Evolutionary conservation across 2,113 vertebrate species (phyloP).

Genomic region (Nannobrachium achirus): DNA sequence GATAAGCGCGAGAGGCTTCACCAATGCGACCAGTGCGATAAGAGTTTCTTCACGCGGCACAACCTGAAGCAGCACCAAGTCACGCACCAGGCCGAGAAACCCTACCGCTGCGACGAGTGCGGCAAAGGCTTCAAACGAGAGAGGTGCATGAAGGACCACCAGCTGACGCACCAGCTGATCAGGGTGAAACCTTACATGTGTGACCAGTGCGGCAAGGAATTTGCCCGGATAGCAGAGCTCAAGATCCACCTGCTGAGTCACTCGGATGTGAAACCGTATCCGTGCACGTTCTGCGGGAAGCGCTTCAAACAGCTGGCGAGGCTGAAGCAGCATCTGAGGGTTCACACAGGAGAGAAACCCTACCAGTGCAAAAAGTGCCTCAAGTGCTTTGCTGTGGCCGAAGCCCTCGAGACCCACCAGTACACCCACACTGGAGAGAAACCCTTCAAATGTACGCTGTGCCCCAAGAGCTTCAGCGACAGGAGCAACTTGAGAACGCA

Average conservation of each 20-base stretch:
- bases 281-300: conserved; percentile 10
- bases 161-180: conserved; percentile 14
- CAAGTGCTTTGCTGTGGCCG: too few species aligned
- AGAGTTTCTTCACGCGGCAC: conserved; percentile 8
- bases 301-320: conserved; percentile 22
- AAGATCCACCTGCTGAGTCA: conserved; percentile 38
- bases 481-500: too few species aligned
- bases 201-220: conserved; percentile 40
- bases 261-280: conserved; percentile 31
- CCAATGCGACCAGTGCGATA: conserved; percentile 17
- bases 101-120: conserved; percentile 26
- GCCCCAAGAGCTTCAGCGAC: too few species aligned
- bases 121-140: conserved; percentile 27
- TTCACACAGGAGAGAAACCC: conserved; percentile 45
- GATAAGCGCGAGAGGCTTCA: conserved; percentile 26
- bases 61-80: conserved; percentile 40
- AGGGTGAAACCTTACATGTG: conserved; percentile 1
- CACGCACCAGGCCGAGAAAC: conserved; percentile 22
- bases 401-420: too few species aligned
- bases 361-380: conserved; percentile 26
- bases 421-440: too few species aligned
- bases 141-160: conserved; percentile 32
- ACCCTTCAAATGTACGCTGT: too few species aligned
- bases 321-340: conserved; percentile 12
- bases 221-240: conserved; percentile 18